Percentiles rank a stretch among this genome's conserved stretches.
These are phyloP conservation scores for Drosophila histrio DNA, from an alignment of 2,888 invertebrate genomes.

Conservation along the genomic window DNA sequence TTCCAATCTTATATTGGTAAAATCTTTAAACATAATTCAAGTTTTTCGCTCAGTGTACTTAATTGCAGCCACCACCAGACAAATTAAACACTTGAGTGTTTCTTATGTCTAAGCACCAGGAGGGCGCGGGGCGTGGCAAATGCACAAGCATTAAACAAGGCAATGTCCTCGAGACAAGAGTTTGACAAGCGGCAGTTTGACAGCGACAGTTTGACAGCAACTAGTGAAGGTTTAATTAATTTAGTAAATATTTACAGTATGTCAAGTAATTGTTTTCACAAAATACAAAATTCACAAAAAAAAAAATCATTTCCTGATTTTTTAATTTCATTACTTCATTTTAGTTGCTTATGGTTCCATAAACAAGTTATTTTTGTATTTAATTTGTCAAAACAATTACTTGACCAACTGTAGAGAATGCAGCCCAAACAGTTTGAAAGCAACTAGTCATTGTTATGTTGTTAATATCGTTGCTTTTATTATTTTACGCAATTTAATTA, in stretches of 20 bases:
- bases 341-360: too few species aligned
- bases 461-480: slow-evolving; percentile 23
- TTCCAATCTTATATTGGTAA: too few species aligned
- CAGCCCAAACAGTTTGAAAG: slow-evolving; percentile 28
- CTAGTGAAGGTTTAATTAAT: not conserved
- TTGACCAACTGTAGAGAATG: too few species aligned
- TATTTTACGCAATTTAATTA: slow-evolving; percentile 6
- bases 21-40: too few species aligned
- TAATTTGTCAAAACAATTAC: too few species aligned
- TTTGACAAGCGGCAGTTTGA: slow-evolving; percentile 9
- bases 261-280: too few species aligned
- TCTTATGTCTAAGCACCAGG: not conserved
- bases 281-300: too few species aligned
- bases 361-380: too few species aligned
- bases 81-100: slow-evolving; percentile 60
- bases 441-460: slow-evolving; percentile 13
- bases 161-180: slow-evolving; percentile 15
- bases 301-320: too few species aligned
- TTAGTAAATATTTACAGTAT: too few species aligned
- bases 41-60: too few species aligned
- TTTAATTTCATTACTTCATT: too few species aligned
- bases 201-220: not conserved
- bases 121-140: not conserved
- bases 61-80: slow-evolving; percentile 69
- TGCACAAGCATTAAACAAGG: slow-evolving; percentile 3